These are phyloP conservation scores for Drosophila lacicola DNA, from an alignment of 2,888 invertebrate genomes.

Conservation along the genomic window DNA sequence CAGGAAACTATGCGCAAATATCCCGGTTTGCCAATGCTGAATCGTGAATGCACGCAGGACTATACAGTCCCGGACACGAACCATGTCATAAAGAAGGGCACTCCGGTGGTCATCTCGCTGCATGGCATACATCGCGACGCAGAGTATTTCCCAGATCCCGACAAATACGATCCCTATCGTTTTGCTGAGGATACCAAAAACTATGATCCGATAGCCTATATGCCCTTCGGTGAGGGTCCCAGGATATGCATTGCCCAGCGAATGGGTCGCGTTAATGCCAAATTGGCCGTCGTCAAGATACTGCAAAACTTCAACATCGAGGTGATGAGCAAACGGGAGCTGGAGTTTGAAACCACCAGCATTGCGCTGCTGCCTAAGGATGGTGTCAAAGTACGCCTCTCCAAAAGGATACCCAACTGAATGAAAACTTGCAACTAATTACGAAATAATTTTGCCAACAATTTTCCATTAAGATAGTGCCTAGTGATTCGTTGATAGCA, in stretches of 20 bases:
- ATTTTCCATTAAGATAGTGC: conserved; percentile 5
- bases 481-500: conserved; percentile 12
- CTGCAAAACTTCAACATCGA: conserved; percentile 76
- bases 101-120: conserved; percentile 82
- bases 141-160: conserved; percentile 84
- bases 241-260: conserved; percentile 83
- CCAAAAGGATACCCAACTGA: conserved; percentile 33
- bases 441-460: conserved; percentile 2
- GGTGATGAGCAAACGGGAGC: conserved; percentile 58
- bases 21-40: conserved; percentile 84
- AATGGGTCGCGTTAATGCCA: conserved; percentile 79
- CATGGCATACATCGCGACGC: conserved; percentile 84
- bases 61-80: conserved; percentile 80
- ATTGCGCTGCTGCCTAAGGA: conserved; percentile 71
- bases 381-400: conserved; percentile 75
- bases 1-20: conserved; percentile 84
- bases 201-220: conserved; percentile 77
- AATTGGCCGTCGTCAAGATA: conserved; percentile 75
- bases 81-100: conserved; percentile 82
- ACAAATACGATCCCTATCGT: conserved; percentile 84
- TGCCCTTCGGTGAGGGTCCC: conserved; percentile 85
- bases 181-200: conserved; percentile 77
- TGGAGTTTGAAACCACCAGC: conserved; percentile 69
- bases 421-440: background rate
- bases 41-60: conserved; percentile 83